Percentiles rank a stretch among this genome's conserved stretches.
These are phyloP conservation scores for Picus viridis DNA, from an alignment of 2,797 vertebrate genomes.

Conservation along the genomic window DNA sequence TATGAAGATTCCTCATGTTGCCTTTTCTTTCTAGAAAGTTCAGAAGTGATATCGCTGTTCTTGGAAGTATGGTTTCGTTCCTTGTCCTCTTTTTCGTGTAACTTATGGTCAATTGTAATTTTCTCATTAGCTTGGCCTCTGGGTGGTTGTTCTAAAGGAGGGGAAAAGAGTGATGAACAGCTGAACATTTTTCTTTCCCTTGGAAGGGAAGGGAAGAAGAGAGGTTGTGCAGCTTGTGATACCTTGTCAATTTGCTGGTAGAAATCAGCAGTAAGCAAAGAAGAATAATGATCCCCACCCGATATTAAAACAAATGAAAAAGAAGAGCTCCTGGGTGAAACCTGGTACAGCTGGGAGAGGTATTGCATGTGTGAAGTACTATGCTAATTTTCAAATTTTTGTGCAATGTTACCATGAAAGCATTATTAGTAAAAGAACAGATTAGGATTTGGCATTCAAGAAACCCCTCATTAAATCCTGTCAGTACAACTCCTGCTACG, in stretches of 20 bases:
- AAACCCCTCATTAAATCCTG: not conserved
- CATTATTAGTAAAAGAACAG: not conserved
- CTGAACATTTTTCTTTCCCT: not conserved
- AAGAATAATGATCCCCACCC: not conserved
- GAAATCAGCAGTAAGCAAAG: not conserved
- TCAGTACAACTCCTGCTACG: not conserved
- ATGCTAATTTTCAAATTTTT: not conserved
- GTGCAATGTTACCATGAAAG: not conserved
- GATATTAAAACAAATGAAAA: no score
- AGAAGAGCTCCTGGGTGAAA: not conserved
- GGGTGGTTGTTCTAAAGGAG: not conserved
- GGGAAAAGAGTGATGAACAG: not conserved
- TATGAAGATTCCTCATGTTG: not conserved
- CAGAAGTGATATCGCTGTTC: not conserved
- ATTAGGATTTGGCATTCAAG: conserved; percentile 18
- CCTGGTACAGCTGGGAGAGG: not conserved
- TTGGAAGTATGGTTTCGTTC: not conserved
- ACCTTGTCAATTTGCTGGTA: not conserved
- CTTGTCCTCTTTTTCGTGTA: not conserved
- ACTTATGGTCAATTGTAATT: not conserved
- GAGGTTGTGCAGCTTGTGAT: not conserved
- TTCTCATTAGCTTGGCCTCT: not conserved
- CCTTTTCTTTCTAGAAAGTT: conserved; percentile 6
- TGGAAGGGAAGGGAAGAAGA: no score
- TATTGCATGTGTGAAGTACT: not conserved